These are phyloP conservation scores for Lynx canadensis DNA, from an alignment of 2,113 vertebrate genomes.

Conservation along the genomic window DNA sequence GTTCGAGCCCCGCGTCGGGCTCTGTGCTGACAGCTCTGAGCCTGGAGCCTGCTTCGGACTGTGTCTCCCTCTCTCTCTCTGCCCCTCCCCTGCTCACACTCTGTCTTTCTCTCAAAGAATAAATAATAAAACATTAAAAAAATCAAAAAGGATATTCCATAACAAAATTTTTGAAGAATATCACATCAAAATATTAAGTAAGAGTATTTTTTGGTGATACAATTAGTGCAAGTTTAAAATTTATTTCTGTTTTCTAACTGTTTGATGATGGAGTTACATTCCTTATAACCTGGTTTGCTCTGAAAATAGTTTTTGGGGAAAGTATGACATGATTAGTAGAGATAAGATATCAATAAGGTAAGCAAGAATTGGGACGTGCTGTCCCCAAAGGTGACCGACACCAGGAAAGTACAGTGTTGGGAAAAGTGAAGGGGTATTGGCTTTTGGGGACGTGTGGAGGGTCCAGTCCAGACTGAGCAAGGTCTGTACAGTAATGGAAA, in stretches of 20 bases:
- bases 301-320: neutral
- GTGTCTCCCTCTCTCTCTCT: too few species aligned
- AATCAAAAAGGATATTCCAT: neutral
- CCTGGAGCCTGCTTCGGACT: too few species aligned
- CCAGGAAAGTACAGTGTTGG: neutral
- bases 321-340: neutral
- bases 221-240: neutral
- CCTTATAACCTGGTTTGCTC: neutral
- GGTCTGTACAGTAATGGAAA: neutral
- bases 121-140: too few species aligned
- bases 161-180: neutral
- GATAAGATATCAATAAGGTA: neutral
- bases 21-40: too few species aligned
- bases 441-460: neutral
- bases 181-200: neutral
- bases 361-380: neutral
- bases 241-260: neutral
- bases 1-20: too few species aligned
- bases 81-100: too few species aligned
- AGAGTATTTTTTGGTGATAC: neutral
- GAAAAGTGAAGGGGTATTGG: neutral
- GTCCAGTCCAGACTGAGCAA: neutral
- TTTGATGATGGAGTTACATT: neutral
- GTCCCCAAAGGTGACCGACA: neutral
- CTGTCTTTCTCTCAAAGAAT: too few species aligned